Base-by-base conservation (phyloP, 2,113 vertebrate genomes). In the Pseudolaguvia tuberculata region DNA sequence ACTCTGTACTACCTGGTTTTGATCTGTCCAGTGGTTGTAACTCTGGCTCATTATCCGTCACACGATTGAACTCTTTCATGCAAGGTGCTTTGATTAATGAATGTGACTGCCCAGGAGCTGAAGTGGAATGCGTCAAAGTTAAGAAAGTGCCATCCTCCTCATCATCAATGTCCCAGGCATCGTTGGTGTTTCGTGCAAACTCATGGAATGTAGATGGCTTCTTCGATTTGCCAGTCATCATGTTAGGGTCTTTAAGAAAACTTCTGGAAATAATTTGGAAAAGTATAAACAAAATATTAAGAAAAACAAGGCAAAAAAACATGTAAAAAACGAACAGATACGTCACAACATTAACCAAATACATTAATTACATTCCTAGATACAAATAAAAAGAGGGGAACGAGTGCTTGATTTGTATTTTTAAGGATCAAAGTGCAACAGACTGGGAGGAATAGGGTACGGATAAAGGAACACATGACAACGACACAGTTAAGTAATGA, bases 111-210 rank as follows among this genome's bases (percentile, higher is more conserved):
- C 76, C 67, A 1, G 81, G 70, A 12, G 78, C 47, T 29, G 82
- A 75, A 2, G 82, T 71, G 17, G 80, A 9, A 10, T 63, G 82
- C 13, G 70, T 12, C 7, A 62, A 55, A 21, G 73, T 61, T 1
- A 86, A 78, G 55, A 90, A 86, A 29, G 94, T 92, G 2, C 88
- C 86, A 7, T 94, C 94, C 81, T 96, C 94, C 0, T 95, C 94
- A 23, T 97, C 95, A 0, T 94, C 93, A 1, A 97, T 94, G 85
- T 98, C 95, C 96, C 95, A 98, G 27, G 95, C 95, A 14, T 98
- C 96, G 27, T 94, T 97, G 82, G 95, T 98, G 81, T 93, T 95
- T 61, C 92, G 91, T 23, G 96, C 96, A 80, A 98, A 98, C 84
- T 98, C 95, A 0, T 95, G 94, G 75, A 97, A 97, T 80, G 94